Percentiles rank a stretch among this genome's conserved stretches.
These are phyloP conservation scores for Acridotheres tristis DNA, from an alignment of 2,797 vertebrate species.

Conservation along the genomic window DNA sequence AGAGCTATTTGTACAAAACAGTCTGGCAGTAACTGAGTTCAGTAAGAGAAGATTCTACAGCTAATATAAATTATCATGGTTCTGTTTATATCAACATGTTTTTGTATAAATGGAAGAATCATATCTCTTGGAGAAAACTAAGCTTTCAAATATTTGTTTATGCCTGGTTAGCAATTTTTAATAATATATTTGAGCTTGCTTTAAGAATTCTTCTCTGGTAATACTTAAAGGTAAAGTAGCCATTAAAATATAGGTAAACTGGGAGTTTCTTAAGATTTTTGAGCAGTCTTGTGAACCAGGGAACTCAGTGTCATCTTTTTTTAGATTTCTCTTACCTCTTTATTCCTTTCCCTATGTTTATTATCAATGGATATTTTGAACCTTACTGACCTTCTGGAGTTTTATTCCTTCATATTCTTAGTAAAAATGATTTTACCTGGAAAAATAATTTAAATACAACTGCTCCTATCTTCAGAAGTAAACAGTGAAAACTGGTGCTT, in stretches of 20 bases:
- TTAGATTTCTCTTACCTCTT: background rate
- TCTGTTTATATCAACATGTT: constrained; percentile 11
- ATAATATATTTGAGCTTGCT: background rate
- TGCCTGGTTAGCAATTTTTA: background rate
- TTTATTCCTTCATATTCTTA: background rate
- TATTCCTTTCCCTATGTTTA: background rate
- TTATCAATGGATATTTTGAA: background rate
- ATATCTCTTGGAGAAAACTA: background rate
- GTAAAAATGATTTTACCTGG: background rate
- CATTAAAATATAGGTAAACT: background rate
- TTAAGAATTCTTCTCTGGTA: background rate
- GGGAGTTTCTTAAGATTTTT: background rate
- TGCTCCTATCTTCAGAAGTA: background rate
- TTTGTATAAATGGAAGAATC: background rate
- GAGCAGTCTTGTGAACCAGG: background rate
- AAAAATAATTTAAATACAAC: background rate
- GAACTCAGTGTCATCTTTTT: background rate
- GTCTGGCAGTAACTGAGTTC: background rate
- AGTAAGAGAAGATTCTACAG: background rate
- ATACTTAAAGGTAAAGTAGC: background rate
- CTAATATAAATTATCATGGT: background rate
- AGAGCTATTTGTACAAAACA: constrained; percentile 14
- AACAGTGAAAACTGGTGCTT: background rate
- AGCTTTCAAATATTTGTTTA: background rate
- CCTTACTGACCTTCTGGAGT: background rate